Evolutionary conservation across 2,888 invertebrate species (phyloP).

Genomic region (Rhagium mordax): DNA sequence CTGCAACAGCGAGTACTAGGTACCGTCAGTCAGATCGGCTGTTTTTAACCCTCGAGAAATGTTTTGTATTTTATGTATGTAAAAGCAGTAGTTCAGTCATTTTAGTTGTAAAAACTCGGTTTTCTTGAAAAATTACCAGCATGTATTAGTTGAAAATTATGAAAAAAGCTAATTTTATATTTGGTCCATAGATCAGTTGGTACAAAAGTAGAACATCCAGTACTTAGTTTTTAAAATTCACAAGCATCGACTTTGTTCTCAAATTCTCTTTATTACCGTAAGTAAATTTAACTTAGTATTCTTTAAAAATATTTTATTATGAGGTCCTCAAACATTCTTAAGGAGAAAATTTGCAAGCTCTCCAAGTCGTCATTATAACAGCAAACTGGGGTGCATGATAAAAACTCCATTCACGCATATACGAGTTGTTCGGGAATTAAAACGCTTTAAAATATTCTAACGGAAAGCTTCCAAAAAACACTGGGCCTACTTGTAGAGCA

Average conservation of each 20-base stretch:
- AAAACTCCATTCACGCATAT: too few species aligned
- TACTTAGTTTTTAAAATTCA: neutral
- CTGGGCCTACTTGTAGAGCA: neutral
- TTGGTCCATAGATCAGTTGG: too few species aligned
- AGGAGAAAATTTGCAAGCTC: neutral
- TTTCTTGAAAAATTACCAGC: neutral
- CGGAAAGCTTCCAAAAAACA: neutral
- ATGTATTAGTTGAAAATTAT: neutral
- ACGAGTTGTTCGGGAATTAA: neutral
- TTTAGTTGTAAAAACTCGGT: neutral
- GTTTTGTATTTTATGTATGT: slow-evolving; percentile 28
- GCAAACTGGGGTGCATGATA: neutral
- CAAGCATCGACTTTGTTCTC: neutral
- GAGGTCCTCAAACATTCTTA: neutral
- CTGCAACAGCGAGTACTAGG: slow-evolving; percentile 92
- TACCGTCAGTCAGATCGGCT: slow-evolving; percentile 71
- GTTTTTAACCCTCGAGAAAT: slow-evolving; percentile 56
- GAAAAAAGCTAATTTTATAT: too few species aligned
- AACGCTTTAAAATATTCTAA: neutral
- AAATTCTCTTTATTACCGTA: neutral
- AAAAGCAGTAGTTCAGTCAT: slow-evolving; percentile 32
- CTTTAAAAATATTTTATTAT: neutral
- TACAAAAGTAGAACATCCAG: neutral
- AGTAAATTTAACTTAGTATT: neutral
- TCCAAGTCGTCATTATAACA: neutral